Percentiles rank a stretch among this genome's conserved stretches.
phyloP scores from a whole-genome alignment of 2,113 vertebrate species.

The Pica pica region DNA sequence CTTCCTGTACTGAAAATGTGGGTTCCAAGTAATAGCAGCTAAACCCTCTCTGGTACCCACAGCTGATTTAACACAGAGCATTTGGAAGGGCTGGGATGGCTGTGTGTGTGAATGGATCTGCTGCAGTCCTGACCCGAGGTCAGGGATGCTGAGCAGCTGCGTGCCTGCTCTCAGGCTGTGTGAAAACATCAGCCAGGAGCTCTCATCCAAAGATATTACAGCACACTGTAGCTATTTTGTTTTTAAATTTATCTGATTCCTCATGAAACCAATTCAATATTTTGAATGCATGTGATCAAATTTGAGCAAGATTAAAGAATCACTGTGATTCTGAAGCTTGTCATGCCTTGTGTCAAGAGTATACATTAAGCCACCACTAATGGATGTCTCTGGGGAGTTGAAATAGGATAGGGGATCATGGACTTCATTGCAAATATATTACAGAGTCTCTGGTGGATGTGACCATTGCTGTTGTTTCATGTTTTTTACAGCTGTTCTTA shows the following conservation, averaged over 20 bases:
- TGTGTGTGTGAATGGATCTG: not conserved
- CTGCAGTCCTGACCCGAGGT: not conserved
- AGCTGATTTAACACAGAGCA: accelerated
- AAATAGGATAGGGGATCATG: not conserved
- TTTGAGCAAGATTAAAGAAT: not conserved
- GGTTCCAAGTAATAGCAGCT: not conserved
- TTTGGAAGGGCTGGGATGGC: accelerated
- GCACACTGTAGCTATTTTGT: constrained; percentile 26
- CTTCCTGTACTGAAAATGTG: not conserved
- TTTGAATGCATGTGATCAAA: not conserved
- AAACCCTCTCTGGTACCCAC: not conserved
- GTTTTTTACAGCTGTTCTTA: not conserved
- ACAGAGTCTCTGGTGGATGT: not conserved
- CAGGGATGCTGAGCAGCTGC: not conserved
- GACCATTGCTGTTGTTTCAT: not conserved
- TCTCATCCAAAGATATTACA: constrained; percentile 35
- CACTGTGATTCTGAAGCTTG: not conserved
- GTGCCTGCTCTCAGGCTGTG: not conserved
- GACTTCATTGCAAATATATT: not conserved
- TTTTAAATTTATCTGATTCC: not conserved
- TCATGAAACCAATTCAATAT: not conserved
- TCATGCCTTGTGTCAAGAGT: not conserved
- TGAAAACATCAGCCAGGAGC: not conserved
- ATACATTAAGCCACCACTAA: not conserved
- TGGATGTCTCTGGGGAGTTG: not conserved